These are phyloP conservation scores for Rhea americana DNA, from an alignment of 2,113 vertebrate species.

Conservation along the genomic window DNA sequence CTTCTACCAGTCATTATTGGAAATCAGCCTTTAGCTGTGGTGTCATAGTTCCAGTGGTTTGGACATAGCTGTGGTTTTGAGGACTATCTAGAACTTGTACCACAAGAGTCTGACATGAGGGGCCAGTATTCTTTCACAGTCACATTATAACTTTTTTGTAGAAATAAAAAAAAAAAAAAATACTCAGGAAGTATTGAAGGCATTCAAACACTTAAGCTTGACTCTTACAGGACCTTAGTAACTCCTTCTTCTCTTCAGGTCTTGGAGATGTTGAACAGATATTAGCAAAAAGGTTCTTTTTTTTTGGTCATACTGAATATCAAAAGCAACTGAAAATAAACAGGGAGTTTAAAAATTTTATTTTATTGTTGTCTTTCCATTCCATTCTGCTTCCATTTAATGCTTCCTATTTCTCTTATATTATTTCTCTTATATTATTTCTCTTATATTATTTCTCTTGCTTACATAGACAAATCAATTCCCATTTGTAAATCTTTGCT, in stretches of 20 bases:
- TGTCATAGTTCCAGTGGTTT: not conserved
- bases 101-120: not conserved
- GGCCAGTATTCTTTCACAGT: not conserved
- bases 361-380: not conserved
- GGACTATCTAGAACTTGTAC: not conserved
- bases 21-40: not conserved
- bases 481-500: not conserved
- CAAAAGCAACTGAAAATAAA: not conserved
- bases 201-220: not conserved
- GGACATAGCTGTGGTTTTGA: not conserved
- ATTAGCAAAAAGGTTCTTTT: not conserved
- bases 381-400: not conserved
- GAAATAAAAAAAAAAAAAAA: not conserved
- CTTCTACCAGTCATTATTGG: not conserved
- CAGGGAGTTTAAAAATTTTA: not conserved
- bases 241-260: not conserved
- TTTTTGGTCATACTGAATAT: not conserved
- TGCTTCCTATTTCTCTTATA: not conserved
- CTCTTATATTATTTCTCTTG: not conserved
- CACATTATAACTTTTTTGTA: not conserved
- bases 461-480: not conserved
- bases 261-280: not conserved
- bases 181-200: not conserved
- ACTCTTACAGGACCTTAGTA: not conserved
- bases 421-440: not conserved